Conservation (phyloP, 2,797 vertebrate genomes). For the Bufotes viridis region DNA sequence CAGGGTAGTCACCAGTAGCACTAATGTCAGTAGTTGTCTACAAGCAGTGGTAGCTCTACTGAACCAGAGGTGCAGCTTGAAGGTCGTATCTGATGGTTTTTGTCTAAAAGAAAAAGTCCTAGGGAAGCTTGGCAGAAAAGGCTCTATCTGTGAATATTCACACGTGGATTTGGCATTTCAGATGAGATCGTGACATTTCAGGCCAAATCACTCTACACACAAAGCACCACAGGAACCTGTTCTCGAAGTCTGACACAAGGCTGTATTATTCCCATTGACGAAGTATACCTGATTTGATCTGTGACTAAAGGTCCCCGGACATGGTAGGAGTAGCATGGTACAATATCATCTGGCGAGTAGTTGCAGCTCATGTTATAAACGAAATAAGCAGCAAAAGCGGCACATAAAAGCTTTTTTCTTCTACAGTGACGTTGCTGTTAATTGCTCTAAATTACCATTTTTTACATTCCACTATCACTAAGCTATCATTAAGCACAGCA, state of each 20-base stretch:
- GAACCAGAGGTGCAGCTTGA: background rate
- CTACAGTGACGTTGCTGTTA: background rate
- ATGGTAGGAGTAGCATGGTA: background rate
- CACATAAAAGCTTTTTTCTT: constrained; percentile 11
- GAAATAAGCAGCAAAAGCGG: background rate
- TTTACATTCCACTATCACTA: constrained; percentile 43
- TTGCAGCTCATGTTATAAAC: background rate
- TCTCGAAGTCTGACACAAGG: background rate
- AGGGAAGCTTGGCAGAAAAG: background rate
- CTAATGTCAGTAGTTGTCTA: background rate
- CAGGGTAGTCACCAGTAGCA: background rate
- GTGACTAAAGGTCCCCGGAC: background rate
- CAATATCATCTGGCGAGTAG: background rate
- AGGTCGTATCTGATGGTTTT: background rate
- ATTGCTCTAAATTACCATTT: constrained; percentile 36
- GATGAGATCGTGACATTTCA: constrained; percentile 9
- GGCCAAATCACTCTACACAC: background rate
- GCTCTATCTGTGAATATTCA: background rate
- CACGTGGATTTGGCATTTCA: background rate
- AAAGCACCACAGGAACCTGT: background rate
- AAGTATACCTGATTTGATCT: background rate
- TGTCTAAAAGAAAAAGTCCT: background rate
- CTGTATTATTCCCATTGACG: background rate
- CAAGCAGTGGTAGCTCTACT: background rate
- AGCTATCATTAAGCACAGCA: constrained; percentile 31